These are phyloP conservation scores for Drosophila jambulina DNA, from an alignment of 1,140 invertebrate genomes.

Conservation along the genomic window DNA sequence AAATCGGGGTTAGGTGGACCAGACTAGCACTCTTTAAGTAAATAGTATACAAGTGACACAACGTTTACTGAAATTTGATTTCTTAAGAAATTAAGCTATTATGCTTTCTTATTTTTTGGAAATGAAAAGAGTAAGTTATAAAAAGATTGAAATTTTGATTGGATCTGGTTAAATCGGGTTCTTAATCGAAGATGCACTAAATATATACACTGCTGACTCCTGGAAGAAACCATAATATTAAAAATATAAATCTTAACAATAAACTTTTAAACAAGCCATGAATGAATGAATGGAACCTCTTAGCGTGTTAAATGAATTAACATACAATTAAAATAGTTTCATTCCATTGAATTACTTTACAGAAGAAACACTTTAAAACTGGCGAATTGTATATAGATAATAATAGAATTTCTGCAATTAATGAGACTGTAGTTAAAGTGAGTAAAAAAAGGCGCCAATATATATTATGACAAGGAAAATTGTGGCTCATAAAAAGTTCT, in stretches of 20 bases:
- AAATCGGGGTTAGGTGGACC: neutral
- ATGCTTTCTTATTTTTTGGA: neutral
- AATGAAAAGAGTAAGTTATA: neutral
- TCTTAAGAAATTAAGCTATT: neutral
- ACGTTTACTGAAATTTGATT: neutral
- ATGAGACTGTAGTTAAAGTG: neutral
- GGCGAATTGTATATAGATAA: no score
- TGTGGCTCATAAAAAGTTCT: neutral
- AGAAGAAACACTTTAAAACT: neutral
- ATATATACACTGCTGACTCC: no score
- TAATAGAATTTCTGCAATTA: neutral
- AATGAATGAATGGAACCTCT: neutral
- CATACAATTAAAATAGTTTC: neutral
- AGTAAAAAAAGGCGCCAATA: fast-evolving
- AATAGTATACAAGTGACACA: no score
- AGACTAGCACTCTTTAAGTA: neutral
- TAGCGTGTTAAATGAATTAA: neutral
- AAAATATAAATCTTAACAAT: neutral
- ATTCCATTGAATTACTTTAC: neutral
- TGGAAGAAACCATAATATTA: neutral
- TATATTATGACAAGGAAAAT: no score
- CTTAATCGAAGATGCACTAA: no score
- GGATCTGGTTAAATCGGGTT: neutral
- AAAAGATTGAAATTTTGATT: neutral
- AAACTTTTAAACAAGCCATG: no score